Evolutionary conservation across 1,140 invertebrate species (phyloP), one percentile per base, ranked within the genome.

Genomic region (Zelostemma sp.): DNA sequence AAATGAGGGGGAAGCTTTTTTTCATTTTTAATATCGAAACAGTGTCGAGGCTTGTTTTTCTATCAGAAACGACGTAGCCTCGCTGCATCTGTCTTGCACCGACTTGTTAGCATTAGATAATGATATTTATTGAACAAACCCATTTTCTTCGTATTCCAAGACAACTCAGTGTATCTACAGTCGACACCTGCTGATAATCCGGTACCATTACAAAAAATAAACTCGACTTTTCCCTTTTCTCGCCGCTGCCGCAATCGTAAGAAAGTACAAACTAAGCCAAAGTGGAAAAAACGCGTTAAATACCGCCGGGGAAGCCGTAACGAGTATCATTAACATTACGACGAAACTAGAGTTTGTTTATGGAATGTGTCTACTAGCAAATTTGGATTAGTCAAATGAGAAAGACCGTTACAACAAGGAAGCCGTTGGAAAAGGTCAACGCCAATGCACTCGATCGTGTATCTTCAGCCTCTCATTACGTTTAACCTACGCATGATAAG

Each of bases 401-500:
- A 50, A 46, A 60, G 62, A 68, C 75, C 71, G 71, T 77, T 77
- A 72, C 60, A 35, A 53, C 19, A 28, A 21, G 55, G 49, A 61
- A 65, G 60, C 73, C 63, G 75, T 77, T 77, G 70, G 68, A 75
- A 35, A 45, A 75, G 72, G 72, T 77, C 72, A 68, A 69, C 61
- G 68, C 51, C 67, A 72, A 75, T 77, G 69, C 67, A 72, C 72
- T 72, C 65, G 58, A 64, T 57, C 68, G 64, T 74, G 73, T 67
- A 77, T 77, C 75, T 75, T 53, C 25, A 66, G 63, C 57, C 66
- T 68, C 73, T 75, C 73, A 72, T 75, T 75, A 75, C 63, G 60
- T 63, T 63, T 67, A 69, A 64, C 66, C 57, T 58, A 60, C 66
- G 59, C 69, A 63, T 63, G 51, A 47, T 53, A 38, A 57, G 46